Conservation (phyloP, 2,888 invertebrate genomes). For the Sarcophaga caerulescens region DNA sequence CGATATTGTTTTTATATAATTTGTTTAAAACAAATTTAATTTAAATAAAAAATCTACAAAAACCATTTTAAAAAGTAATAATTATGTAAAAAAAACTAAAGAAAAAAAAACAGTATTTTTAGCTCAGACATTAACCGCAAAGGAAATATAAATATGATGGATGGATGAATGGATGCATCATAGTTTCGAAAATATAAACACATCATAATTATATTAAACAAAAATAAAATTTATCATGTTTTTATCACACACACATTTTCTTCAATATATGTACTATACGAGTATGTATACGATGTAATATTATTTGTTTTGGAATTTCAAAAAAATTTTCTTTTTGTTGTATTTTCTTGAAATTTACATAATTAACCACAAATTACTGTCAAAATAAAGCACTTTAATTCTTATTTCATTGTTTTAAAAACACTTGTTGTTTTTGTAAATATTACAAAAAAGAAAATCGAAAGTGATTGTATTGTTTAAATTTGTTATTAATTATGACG, state of each 20-base stretch:
- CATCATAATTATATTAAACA: neutral
- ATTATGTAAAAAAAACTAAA: constrained; percentile 4
- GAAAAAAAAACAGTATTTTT: constrained; percentile 24
- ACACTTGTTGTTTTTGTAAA: neutral
- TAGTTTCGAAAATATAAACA: neutral
- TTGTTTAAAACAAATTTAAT: constrained; percentile 26
- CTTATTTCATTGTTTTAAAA: constrained; percentile 1
- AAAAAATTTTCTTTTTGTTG: neutral
- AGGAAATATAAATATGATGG: neutral
- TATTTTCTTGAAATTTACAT: constrained; percentile 54
- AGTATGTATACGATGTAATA: neutral
- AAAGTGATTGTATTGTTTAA: constrained; percentile 56
- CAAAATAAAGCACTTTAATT: neutral
- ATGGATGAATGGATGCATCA: neutral
- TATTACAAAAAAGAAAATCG: neutral
- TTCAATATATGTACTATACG: no score
- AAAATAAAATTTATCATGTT: neutral
- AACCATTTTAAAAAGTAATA: neutral
- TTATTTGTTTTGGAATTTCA: neutral
- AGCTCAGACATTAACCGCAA: constrained; percentile 37
- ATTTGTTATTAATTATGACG: neutral
- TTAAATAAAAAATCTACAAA: neutral
- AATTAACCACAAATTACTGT: constrained; percentile 64
- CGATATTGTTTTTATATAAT: constrained; percentile 63
- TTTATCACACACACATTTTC: neutral